Conservation (phyloP, 2,888 invertebrate species). For the Petrolisthes cinctipes region DNA sequence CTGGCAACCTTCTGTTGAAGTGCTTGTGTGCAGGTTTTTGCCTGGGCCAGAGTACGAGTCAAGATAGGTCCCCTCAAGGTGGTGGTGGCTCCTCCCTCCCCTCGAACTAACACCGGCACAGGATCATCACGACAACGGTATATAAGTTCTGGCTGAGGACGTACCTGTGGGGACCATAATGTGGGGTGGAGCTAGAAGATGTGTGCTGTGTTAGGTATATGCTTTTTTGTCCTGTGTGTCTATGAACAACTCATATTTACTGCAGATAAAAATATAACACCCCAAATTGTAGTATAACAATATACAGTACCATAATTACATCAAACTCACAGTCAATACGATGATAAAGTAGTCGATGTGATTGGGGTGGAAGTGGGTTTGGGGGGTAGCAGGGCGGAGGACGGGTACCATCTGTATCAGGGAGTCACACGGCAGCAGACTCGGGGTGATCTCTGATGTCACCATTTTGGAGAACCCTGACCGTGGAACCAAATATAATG, state of each 20-base stretch:
- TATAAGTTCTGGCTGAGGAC: slow-evolving; percentile 24
- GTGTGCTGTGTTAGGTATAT: too few relatives aligned
- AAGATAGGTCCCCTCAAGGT: slow-evolving; percentile 21
- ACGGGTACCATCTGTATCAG: slow-evolving; percentile 49
- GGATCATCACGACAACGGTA: slow-evolving; percentile 41
- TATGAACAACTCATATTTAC: too few relatives aligned
- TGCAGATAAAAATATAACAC: too few relatives aligned
- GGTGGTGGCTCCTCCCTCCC: slow-evolving; percentile 34
- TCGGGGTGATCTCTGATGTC: slow-evolving; percentile 44
- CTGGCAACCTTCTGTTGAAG: slow-evolving; percentile 21
- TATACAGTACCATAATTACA: background rate
- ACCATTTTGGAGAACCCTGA: slow-evolving; percentile 49
- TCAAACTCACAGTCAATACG: slow-evolving; percentile 41
- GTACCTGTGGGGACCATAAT: slow-evolving; percentile 32
- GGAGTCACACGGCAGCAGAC: slow-evolving; percentile 49
- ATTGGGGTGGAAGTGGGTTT: background rate
- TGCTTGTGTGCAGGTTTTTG: background rate
- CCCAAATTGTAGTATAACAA: too few relatives aligned
- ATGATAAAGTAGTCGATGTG: slow-evolving; percentile 31
- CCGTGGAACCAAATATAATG: too few relatives aligned
- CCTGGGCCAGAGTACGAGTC: background rate
- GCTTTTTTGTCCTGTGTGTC: too few relatives aligned
- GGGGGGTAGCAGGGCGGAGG: background rate
- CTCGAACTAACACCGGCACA: slow-evolving; percentile 7
- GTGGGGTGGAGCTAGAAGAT: background rate